Percentiles rank a stretch among this genome's conserved stretches.
Conservation (phyloP, 2,888 invertebrate genomes). For the Leptura quadrifasciata region DNA sequence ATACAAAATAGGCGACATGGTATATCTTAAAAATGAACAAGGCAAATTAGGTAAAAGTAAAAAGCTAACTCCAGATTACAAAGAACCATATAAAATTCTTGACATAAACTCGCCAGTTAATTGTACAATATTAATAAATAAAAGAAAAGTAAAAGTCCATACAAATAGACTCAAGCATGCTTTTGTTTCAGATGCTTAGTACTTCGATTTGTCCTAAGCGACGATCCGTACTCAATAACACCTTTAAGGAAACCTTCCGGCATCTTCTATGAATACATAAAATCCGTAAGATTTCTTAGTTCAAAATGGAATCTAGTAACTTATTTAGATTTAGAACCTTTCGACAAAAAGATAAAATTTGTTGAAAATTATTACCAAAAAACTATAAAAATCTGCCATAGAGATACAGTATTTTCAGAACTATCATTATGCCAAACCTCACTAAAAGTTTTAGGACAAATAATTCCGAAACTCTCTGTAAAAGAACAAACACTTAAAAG, state of each 20-base stretch:
- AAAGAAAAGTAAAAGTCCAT: constrained; percentile 50
- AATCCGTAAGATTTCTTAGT: constrained; percentile 37
- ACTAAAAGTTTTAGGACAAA: constrained; percentile 18
- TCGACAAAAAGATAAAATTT: constrained; percentile 38
- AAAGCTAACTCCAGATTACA: constrained; percentile 47
- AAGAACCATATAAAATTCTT: constrained; percentile 46
- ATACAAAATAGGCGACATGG: constrained; percentile 44
- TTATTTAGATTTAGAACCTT: constrained; percentile 37
- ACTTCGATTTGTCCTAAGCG: neutral
- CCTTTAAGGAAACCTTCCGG: constrained; percentile 17
- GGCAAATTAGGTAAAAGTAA: constrained; percentile 42
- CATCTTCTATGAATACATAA: constrained; percentile 45
- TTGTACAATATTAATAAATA: constrained; percentile 44
- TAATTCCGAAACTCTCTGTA: constrained; percentile 33
- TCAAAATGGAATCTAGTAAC: constrained; percentile 44
- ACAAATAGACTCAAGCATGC: constrained; percentile 48
- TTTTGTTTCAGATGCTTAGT: constrained; percentile 44
- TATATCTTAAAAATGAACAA: constrained; percentile 43
- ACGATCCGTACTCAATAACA: neutral
- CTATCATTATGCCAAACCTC: constrained; percentile 34
- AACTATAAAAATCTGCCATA: constrained; percentile 35
- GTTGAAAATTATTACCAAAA: constrained; percentile 33
- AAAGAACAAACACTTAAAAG: constrained; percentile 36
- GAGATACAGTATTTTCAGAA: neutral
- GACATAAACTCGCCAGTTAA: constrained; percentile 46